phyloP scores from a whole-genome alignment of 1,140 invertebrate genomes.

The Drosophila jambulina region DNA sequence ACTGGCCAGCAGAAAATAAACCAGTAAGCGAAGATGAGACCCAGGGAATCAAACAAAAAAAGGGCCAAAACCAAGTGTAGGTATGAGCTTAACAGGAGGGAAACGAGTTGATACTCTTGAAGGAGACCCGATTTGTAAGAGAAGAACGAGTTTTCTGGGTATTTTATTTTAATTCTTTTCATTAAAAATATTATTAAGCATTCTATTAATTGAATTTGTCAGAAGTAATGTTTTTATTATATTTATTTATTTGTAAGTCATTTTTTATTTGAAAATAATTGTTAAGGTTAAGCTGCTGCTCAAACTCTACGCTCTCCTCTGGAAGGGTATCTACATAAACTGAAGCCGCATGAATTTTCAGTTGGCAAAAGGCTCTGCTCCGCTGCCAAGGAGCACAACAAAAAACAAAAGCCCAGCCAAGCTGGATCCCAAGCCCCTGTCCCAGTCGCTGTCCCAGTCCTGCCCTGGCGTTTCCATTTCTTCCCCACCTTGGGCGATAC shows the following conservation, averaged over 20 bases:
- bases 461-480: not conserved
- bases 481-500: constrained; percentile 63
- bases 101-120: constrained; percentile 9
- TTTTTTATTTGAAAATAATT: not conserved
- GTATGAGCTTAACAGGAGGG: not conserved
- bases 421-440: constrained; percentile 17
- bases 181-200: not conserved
- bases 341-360: constrained; percentile 81
- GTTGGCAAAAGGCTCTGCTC: constrained; percentile 52
- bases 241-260: not conserved
- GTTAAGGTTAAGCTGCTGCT: not conserved
- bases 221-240: too few relatives aligned
- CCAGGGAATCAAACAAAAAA: constrained; percentile 46
- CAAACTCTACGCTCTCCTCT: not conserved
- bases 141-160: not conserved
- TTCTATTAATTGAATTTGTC: not conserved
- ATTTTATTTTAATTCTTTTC: not conserved
- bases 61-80: constrained; percentile 18
- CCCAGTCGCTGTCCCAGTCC: not conserved
- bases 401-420: constrained; percentile 69
- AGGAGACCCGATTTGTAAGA: accelerated
- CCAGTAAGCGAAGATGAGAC: constrained; percentile 67
- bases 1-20: constrained; percentile 72
- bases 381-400: constrained; percentile 35
- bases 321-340: constrained; percentile 41